Evolutionary conservation across 2,797 vertebrate species (phyloP), one percentile per base, ranked within the genome.

Genomic region (Mus caroli): DNA sequence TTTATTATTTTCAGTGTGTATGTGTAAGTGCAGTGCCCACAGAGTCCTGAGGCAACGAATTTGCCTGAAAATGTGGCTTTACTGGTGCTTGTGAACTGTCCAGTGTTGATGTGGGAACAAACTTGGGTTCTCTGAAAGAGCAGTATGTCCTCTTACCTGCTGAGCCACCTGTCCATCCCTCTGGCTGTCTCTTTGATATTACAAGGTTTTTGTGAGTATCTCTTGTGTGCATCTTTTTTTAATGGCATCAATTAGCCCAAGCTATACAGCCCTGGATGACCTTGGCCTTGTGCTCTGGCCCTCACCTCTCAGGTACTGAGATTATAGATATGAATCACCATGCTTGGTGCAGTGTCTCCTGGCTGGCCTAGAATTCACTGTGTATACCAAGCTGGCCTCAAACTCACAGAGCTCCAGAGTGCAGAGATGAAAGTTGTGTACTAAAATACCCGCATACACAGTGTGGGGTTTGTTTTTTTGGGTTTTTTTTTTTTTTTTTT

Each of bases 161-260:
- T 50, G 43, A 31, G 28, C 75, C 14, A 1, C 46, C 75, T 50
- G 75, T 50, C 46, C 46, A 19, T 31, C n/a, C 24, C 58, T 62
- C 54, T 79, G 50, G 43, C 73, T 96, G 85, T 62, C 24, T 50
- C 73, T 91, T 84, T 78, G n/a, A 69, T 78, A 62, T 43, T 84
- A 40, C 58, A 91, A 90, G 37, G 7, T 58, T 93, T 54, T 58
- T 56, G 54, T 89, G 58, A 69, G 37, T 76, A 80, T 84, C 9
- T 8, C 90, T 5, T 92, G 2, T 82, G 4, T 90, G 31, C 12
- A 67, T 67, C 28, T 78, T 52, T 50, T 50, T 50, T 46, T 9
- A 31, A 80, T 54, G 52, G 19, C 52, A 37, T n/a, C 31, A 56
- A 5, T 54, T 80, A 37, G 52, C 78, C 78, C 52, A 80, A 24